Evolutionary conservation across 1,140 invertebrate genomes (phyloP).

Genomic region (Bombus vancouverensis): DNA sequence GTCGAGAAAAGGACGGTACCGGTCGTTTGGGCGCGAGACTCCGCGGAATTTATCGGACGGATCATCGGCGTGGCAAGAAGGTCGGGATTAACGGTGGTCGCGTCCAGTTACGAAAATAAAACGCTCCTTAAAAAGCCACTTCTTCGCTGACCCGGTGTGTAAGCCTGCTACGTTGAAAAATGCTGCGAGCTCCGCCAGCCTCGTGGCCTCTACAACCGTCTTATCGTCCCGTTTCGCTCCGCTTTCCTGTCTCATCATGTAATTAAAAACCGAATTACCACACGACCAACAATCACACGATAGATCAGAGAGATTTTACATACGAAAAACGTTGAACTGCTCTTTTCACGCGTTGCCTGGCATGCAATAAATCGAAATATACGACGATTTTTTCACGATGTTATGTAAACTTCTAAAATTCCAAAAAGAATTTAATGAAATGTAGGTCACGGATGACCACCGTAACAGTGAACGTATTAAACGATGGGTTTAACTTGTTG

Average conservation of each 20-base stretch:
- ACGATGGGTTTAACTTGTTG: not conserved
- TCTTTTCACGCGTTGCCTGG: no score
- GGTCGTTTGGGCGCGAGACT: slow-evolving; percentile 47
- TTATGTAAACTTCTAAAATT: no score
- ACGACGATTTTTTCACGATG: no score
- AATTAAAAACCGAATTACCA: slow-evolving; percentile 34
- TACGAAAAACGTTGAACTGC: no score
- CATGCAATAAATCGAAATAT: no score
- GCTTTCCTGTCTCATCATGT: not conserved
- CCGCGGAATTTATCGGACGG: slow-evolving; percentile 67
- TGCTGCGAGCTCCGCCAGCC: slow-evolving; percentile 35
- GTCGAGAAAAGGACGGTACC: slow-evolving; percentile 34
- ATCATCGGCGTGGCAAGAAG: slow-evolving; percentile 69
- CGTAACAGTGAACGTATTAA: no score
- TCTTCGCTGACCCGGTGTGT: slow-evolving; percentile 40
- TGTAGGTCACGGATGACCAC: not conserved
- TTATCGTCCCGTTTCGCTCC: slow-evolving; percentile 19
- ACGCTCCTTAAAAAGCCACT: slow-evolving; percentile 68
- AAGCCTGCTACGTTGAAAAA: slow-evolving; percentile 56
- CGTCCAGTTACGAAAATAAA: slow-evolving; percentile 66
- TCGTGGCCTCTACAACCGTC: slow-evolving; percentile 48
- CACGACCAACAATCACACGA: not conserved
- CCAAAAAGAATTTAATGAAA: no score
- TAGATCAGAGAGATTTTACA: not conserved
- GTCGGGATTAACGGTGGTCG: slow-evolving; percentile 69